Evolutionary conservation across 2,113 vertebrate genomes (phyloP).

Genomic region (Carlito syrichta): DNA sequence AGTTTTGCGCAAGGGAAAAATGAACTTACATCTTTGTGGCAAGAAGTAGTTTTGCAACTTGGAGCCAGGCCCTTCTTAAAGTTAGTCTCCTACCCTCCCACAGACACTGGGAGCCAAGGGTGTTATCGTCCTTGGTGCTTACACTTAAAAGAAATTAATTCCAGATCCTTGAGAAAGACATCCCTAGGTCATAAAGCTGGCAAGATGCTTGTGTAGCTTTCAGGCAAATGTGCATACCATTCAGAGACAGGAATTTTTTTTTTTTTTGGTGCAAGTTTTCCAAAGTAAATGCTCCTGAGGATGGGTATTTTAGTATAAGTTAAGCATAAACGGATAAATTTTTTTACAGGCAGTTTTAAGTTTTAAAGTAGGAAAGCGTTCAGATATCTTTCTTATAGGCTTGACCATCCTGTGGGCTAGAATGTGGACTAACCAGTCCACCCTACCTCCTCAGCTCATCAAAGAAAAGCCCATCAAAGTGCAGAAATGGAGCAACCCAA

Average conservation of each 20-base stretch:
- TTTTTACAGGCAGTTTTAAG: too few relatives aligned
- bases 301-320: too few relatives aligned
- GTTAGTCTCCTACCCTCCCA: not conserved
- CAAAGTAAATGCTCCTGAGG: conserved; percentile 3
- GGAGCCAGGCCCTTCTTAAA: not conserved
- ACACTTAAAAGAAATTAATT: not conserved
- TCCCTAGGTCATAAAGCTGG: not conserved
- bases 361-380: too few relatives aligned
- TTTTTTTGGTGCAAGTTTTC: not conserved
- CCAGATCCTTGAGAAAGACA: not conserved
- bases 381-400: too few relatives aligned
- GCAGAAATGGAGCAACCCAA: too few relatives aligned
- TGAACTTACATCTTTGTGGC: not conserved
- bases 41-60: not conserved
- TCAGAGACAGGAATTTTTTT: not conserved
- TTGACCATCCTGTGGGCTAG: too few relatives aligned
- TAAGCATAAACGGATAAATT: too few relatives aligned
- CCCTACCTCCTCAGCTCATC: too few relatives aligned
- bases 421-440: too few relatives aligned
- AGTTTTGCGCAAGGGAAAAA: not conserved
- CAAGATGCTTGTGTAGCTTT: not conserved
- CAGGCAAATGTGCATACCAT: conserved; percentile 25
- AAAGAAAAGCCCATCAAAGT: too few relatives aligned
- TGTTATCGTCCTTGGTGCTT: not conserved
- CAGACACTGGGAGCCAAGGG: not conserved